These are phyloP conservation scores for Strigamia crassipes DNA, from an alignment of 2,888 invertebrate species.

Conservation along the genomic window DNA sequence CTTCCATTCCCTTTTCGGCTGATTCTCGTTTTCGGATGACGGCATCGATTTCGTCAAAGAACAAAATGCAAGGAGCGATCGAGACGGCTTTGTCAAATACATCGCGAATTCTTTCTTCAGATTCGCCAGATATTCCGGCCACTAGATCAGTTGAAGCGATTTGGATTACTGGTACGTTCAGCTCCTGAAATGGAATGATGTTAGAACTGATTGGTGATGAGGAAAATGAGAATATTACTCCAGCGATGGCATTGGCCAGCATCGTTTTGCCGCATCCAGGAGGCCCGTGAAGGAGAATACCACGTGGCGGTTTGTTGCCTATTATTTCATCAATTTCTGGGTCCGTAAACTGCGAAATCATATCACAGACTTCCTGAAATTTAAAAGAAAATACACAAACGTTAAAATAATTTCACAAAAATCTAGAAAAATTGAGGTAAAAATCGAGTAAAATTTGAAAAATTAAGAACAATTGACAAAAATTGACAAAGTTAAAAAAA, in stretches of 20 bases:
- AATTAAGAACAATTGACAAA: too few relatives aligned
- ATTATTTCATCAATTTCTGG: conserved; percentile 58
- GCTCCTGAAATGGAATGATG: too few relatives aligned
- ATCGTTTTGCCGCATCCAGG: conserved; percentile 83
- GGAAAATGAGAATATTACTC: neutral
- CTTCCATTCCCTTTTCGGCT: conserved; percentile 94
- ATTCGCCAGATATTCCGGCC: conserved; percentile 93
- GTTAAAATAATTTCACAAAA: too few relatives aligned
- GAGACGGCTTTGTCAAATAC: conserved; percentile 82
- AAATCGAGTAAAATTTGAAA: too few relatives aligned
- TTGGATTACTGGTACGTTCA: conserved; percentile 64
- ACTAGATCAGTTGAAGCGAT: conserved; percentile 91
- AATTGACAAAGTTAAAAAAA: neutral
- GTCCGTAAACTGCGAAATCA: neutral
- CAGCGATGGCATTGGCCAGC: conserved; percentile 59
- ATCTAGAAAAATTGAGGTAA: too few relatives aligned
- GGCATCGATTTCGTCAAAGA: conserved; percentile 96
- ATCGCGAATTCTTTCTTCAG: conserved; percentile 88
- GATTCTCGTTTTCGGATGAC: conserved; percentile 87
- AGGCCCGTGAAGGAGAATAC: conserved; percentile 91
- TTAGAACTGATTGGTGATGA: too few relatives aligned
- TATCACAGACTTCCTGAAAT: neutral
- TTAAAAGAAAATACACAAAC: too few relatives aligned
- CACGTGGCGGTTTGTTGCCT: conserved; percentile 85
- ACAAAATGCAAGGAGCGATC: conserved; percentile 80